Percentiles rank a stretch among this genome's conserved stretches.
Conservation (phyloP, 1,140 invertebrate genomes). For the Halictus rubicundus region DNA sequence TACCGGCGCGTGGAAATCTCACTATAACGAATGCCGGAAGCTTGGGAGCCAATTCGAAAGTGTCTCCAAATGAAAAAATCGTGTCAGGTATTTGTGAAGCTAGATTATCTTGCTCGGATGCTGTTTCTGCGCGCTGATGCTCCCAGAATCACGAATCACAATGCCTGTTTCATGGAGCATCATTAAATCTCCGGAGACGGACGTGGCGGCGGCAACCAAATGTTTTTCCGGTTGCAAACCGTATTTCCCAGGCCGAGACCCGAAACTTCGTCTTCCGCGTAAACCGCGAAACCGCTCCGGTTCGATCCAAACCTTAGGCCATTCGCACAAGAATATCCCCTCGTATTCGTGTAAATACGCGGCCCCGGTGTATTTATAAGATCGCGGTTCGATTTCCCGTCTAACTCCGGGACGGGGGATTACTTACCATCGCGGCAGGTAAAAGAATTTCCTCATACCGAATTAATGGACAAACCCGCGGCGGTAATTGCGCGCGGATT, state of each 20-base stretch:
- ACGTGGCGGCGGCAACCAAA: background rate
- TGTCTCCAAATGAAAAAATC: too few species aligned
- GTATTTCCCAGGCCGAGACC: conserved; percentile 2
- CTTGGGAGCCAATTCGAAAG: too few species aligned
- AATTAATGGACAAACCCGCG: conserved; percentile 7
- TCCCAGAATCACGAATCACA: background rate
- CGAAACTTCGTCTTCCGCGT: conserved; percentile 36
- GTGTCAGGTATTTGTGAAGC: too few species aligned
- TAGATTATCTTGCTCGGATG: too few species aligned
- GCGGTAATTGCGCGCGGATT: background rate
- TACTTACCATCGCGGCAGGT: too few species aligned
- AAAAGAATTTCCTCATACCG: conserved; percentile 15
- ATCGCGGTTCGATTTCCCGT: background rate
- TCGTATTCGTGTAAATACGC: background rate
- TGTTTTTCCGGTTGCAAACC: conserved; percentile 33
- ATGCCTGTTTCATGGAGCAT: background rate
- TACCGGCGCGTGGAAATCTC: too few species aligned
- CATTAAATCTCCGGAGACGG: conserved; percentile 1
- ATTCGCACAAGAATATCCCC: background rate
- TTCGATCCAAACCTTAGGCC: conserved; percentile 26
- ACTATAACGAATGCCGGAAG: too few species aligned
- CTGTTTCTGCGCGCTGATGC: too few species aligned
- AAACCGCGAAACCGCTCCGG: conserved; percentile 35
- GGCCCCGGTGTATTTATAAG: conserved; percentile 18
- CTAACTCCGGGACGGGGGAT: too few species aligned